Percentiles rank a stretch among this genome's conserved stretches.
Evolutionary conservation across 2,888 invertebrate species (phyloP).

Genomic region (Thumatha senex): DNA sequence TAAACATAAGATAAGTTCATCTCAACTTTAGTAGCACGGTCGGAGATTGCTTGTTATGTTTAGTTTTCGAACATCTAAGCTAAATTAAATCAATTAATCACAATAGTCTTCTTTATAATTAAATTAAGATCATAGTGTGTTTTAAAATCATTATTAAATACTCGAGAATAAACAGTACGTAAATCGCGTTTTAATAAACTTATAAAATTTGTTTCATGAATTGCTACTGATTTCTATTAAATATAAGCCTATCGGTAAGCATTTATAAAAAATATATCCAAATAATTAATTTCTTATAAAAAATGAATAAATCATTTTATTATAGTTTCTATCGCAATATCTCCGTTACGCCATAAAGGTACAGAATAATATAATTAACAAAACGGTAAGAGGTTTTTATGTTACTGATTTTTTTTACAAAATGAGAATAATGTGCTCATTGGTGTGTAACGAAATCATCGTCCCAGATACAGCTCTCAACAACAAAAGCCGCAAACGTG

Average conservation of each 20-base stretch:
- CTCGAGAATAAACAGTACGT: too few relatives aligned
- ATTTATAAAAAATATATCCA: slow-evolving; percentile 62
- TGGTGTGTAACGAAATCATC: slow-evolving; percentile 73
- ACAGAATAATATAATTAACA: slow-evolving; percentile 42
- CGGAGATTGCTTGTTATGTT: slow-evolving; percentile 66
- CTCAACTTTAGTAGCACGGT: slow-evolving; percentile 64
- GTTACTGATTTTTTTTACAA: slow-evolving; percentile 61
- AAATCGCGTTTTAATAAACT: too few relatives aligned
- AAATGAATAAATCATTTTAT: too few relatives aligned
- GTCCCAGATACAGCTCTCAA: slow-evolving; percentile 69
- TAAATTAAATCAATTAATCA: slow-evolving; percentile 50
- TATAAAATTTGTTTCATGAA: too few relatives aligned
- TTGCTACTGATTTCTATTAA: too few relatives aligned
- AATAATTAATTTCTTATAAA: slow-evolving; percentile 59
- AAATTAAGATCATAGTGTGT: too few relatives aligned
- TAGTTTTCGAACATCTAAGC: slow-evolving; percentile 40
- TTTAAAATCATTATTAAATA: too few relatives aligned
- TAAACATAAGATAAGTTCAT: slow-evolving; percentile 74
- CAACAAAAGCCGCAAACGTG: slow-evolving; percentile 66
- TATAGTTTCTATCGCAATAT: slow-evolving; percentile 58
- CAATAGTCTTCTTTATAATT: slow-evolving; percentile 47
- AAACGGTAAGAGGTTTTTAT: slow-evolving; percentile 61
- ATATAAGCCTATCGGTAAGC: too few relatives aligned
- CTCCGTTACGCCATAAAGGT: slow-evolving; percentile 49
- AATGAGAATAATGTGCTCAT: slow-evolving; percentile 74